Conservation (phyloP, 1,140 invertebrate genomes). For the Acyrthosiphon pisum region DNA sequence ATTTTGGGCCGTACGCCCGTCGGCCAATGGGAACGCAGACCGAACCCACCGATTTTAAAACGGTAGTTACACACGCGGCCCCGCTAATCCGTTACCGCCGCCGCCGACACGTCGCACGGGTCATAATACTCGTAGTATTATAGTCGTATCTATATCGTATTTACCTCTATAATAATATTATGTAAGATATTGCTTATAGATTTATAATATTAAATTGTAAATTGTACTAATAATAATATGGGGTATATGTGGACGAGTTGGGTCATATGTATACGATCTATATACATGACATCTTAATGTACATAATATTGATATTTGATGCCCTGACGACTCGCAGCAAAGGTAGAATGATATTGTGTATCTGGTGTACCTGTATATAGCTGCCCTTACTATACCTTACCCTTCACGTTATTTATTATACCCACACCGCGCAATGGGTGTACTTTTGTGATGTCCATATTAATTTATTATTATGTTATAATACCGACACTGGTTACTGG, state of each 20-base stretch:
- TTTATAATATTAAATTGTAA: too few relatives aligned
- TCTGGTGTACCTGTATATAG: background rate
- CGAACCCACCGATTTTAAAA: slow-evolving; percentile 41
- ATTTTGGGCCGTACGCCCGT: slow-evolving; percentile 22
- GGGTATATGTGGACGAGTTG: too few relatives aligned
- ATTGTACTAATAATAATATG: too few relatives aligned
- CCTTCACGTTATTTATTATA: slow-evolving; percentile 13
- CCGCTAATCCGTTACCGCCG: background rate
- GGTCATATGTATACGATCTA: too few relatives aligned
- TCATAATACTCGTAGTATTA: background rate
- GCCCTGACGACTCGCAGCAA: too few relatives aligned
- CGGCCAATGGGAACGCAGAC: slow-evolving; percentile 8
- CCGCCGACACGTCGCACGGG: background rate
- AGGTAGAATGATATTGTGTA: background rate
- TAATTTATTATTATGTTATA: background rate
- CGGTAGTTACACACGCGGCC: background rate
- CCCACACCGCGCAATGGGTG: background rate
- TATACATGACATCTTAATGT: too few relatives aligned
- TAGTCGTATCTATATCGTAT: background rate
- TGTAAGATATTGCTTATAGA: too few relatives aligned
- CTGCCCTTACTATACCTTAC: background rate
- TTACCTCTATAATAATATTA: background rate
- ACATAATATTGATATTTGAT: too few relatives aligned
- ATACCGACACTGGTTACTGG: background rate
- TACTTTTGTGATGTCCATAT: too few relatives aligned